These are phyloP conservation scores for Indicator indicator DNA, from an alignment of 2,113 vertebrate genomes.

Conservation along the genomic window DNA sequence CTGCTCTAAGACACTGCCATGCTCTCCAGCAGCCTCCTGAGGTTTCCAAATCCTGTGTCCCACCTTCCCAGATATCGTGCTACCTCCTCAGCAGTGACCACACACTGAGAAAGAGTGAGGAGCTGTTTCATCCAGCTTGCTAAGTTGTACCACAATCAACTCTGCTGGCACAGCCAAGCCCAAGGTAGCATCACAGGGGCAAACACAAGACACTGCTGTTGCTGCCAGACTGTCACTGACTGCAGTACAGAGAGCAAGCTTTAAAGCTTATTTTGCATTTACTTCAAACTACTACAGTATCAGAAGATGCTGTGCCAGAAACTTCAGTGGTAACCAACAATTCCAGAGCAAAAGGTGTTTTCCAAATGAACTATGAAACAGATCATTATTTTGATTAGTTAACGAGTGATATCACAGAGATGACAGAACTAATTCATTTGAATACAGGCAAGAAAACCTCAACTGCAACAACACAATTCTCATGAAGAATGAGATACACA, in stretches of 20 bases:
- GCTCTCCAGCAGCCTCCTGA: not conserved
- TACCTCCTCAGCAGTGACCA: not conserved
- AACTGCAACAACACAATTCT: not conserved
- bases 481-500: accelerated
- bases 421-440: not conserved
- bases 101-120: not conserved
- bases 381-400: not conserved
- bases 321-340: not conserved
- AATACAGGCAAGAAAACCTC: not conserved
- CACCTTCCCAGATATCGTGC: not conserved
- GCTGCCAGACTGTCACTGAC: not conserved
- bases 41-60: not conserved
- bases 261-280: not conserved
- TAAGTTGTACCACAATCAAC: not conserved
- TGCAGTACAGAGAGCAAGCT: not conserved
- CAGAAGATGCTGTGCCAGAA: not conserved
- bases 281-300: not conserved
- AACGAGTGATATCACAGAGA: not conserved
- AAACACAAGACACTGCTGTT: not conserved
- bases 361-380: not conserved
- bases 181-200: not conserved
- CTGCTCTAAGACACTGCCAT: not conserved
- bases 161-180: not conserved
- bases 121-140: not conserved
- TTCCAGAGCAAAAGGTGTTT: not conserved